phyloP scores from a whole-genome alignment of 2,888 invertebrate genomes.

The Pyrrhopygopsis socrates region DNA sequence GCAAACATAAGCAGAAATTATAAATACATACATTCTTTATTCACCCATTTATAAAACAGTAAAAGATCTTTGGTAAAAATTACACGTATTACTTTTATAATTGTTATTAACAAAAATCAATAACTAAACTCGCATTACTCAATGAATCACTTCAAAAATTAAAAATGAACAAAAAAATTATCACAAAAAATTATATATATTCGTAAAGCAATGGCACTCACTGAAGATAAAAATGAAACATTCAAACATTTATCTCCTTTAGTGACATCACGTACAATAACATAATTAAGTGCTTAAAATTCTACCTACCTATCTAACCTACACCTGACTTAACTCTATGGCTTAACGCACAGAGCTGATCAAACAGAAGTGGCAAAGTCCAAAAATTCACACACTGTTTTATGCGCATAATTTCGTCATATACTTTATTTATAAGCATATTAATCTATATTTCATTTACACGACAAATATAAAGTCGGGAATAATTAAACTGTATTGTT shows the following conservation, averaged over 20 bases:
- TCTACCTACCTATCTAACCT: constrained; percentile 41
- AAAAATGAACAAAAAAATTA: background rate
- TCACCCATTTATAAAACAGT: background rate
- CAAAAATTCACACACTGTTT: background rate
- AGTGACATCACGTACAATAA: constrained; percentile 25
- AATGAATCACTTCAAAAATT: too few relatives aligned
- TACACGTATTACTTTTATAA: background rate
- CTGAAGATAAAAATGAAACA: background rate
- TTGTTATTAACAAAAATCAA: background rate
- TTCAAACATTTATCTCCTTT: background rate
- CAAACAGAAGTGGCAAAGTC: constrained; percentile 13
- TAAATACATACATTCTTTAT: background rate
- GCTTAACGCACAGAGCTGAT: constrained; percentile 25
- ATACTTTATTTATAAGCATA: too few relatives aligned
- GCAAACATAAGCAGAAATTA: constrained; percentile 34
- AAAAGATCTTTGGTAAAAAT: constrained; percentile 31
- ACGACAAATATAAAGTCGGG: too few relatives aligned
- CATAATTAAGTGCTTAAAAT: constrained; percentile 13
- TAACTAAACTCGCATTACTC: background rate
- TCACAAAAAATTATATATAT: background rate
- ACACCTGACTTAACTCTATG: constrained; percentile 39
- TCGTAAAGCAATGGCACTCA: background rate
- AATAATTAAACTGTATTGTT: too few relatives aligned
- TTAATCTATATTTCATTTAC: too few relatives aligned
- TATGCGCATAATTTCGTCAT: too few relatives aligned